Percentiles rank a stretch among this genome's conserved stretches.
phyloP scores from a whole-genome alignment of 2,888 invertebrate genomes.

The Litoditis marina region DNA sequence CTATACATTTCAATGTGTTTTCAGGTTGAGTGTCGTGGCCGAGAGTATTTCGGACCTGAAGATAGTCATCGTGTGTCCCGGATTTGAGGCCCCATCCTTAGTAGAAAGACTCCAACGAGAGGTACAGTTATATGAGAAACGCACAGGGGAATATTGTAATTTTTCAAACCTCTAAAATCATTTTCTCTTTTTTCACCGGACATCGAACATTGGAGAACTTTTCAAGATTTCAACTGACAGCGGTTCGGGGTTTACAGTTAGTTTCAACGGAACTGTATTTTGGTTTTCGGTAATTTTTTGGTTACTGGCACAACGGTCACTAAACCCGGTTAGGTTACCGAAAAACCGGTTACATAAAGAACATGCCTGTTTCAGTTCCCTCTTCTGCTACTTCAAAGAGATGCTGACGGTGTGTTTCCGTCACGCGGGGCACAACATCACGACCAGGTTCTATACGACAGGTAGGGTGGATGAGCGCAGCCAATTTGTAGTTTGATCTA shows the following conservation, averaged over 20 bases:
- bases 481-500: no score
- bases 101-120: conserved; percentile 16
- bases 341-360: no score
- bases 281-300: no score
- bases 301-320: no score
- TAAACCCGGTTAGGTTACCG: neutral
- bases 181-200: no score
- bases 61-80: conserved; percentile 26
- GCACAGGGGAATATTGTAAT: no score
- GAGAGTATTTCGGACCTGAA: conserved; percentile 12
- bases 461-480: conserved; percentile 17
- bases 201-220: no score
- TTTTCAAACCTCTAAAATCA: no score
- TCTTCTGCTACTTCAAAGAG: conserved; percentile 25
- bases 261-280: no score
- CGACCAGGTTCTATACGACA: conserved; percentile 26
- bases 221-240: no score
- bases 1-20: neutral
- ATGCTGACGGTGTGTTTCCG: conserved; percentile 18
- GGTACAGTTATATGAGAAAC: no score
- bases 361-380: conserved; percentile 27
- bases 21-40: conserved; percentile 12
- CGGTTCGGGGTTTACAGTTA: no score
- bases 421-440: conserved; percentile 18
- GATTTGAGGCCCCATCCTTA: conserved; percentile 26